These are phyloP conservation scores for Eupithecia pulchellata DNA, from an alignment of 2,888 invertebrate species.

Conservation along the genomic window DNA sequence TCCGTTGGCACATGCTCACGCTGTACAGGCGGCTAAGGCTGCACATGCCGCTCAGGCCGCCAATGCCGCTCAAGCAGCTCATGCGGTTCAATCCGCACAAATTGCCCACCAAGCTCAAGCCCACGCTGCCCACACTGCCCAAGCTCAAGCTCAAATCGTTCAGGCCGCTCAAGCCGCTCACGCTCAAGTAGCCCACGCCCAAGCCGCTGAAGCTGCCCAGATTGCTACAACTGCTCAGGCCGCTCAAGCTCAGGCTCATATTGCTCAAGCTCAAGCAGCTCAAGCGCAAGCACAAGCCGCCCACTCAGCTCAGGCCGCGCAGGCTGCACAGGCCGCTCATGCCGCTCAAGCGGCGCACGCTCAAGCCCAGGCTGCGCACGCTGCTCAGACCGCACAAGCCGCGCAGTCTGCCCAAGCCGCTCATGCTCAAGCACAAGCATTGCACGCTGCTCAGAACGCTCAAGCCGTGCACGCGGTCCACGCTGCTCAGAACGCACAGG, in stretches of 20 bases:
- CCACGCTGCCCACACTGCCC: conserved; percentile 38
- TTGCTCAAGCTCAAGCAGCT: conserved; percentile 39
- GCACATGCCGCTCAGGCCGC: conserved; percentile 26
- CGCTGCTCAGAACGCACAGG: conserved; percentile 34
- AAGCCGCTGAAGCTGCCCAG: conserved; percentile 32
- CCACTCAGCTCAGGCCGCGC: conserved; percentile 41
- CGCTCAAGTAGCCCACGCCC: conserved; percentile 35
- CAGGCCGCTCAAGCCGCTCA: conserved; percentile 36
- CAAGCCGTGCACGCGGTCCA: conserved; percentile 35
- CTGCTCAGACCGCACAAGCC: conserved; percentile 38
- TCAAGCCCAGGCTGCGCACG: conserved; percentile 33
- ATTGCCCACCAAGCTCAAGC: conserved; percentile 41
- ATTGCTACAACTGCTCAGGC: conserved; percentile 30
- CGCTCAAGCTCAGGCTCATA: conserved; percentile 30
- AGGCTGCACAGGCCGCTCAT: conserved; percentile 34
- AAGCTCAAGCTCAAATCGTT: conserved; percentile 36
- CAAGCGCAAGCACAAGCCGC: conserved; percentile 45
- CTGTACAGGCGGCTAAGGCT: conserved; percentile 39
- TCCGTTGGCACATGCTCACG: conserved; percentile 36
- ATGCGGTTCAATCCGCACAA: conserved; percentile 34
- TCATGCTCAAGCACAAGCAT: conserved; percentile 34
- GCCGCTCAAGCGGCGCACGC: conserved; percentile 39
- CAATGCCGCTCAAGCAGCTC: conserved; percentile 48
- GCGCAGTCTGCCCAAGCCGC: conserved; percentile 36
- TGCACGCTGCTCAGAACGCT: conserved; percentile 38